Conservation (phyloP, 2,113 vertebrate genomes). For the Brachyistius frenatus region DNA sequence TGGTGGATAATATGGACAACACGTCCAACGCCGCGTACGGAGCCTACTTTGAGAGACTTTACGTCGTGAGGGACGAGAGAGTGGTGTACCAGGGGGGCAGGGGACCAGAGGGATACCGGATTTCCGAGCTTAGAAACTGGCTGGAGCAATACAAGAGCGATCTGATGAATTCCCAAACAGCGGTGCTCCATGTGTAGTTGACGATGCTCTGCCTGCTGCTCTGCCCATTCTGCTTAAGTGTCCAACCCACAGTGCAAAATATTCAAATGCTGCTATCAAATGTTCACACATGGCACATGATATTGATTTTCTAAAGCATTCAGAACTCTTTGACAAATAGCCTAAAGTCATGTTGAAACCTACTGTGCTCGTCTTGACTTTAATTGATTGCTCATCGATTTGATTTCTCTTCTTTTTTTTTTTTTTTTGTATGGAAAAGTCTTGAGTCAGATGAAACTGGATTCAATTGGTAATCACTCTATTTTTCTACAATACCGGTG, state of each 20-base stretch:
- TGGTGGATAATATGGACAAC: constrained; percentile 98
- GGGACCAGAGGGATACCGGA: constrained; percentile 96
- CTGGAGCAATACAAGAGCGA: constrained; percentile 90
- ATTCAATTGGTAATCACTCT: constrained; percentile 73
- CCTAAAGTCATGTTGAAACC: constrained; percentile 48
- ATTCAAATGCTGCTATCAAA: constrained; percentile 77
- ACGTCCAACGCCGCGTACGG: constrained; percentile 97
- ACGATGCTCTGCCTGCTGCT: constrained; percentile 40
- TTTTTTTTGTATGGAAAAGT: constrained; percentile 67
- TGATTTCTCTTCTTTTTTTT: constrained; percentile 14
- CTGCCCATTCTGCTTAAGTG: constrained; percentile 47
- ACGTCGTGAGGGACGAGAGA: constrained; percentile 90
- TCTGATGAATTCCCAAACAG: constrained; percentile 77
- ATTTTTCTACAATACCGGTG: constrained; percentile 78
- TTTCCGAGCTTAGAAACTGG: constrained; percentile 95
- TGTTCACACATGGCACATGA: constrained; percentile 59
- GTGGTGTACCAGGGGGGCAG: constrained; percentile 96
- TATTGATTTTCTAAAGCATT: constrained; percentile 33
- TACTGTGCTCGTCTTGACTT: constrained; percentile 67
- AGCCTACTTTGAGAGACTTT: constrained; percentile 99
- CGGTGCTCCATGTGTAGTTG: constrained; percentile 89
- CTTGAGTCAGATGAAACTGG: constrained; percentile 48
- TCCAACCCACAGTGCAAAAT: constrained; percentile 57
- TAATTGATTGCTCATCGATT: constrained; percentile 54
- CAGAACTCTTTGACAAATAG: constrained; percentile 48